These are phyloP conservation scores for Leucoraja erinaceus DNA, from an alignment of 2,113 vertebrate genomes.

Conservation along the genomic window DNA sequence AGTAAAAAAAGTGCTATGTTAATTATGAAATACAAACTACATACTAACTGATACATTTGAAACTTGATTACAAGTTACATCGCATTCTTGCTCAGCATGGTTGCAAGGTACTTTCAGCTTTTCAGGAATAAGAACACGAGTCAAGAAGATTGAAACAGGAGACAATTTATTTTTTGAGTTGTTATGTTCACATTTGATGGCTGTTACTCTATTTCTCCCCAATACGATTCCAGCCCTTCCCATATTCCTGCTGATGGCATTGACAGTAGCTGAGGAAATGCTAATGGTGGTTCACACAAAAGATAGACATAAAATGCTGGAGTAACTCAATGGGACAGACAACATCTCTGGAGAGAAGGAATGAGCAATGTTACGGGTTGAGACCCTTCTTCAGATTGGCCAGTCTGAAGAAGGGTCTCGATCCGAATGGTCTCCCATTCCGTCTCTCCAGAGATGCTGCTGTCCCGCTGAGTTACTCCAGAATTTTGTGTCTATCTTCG, in stretches of 20 bases:
- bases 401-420: too few relatives aligned
- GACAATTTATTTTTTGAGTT: too few relatives aligned
- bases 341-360: too few relatives aligned
- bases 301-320: too few relatives aligned
- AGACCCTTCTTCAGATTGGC: too few relatives aligned
- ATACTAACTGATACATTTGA: neutral
- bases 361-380: too few relatives aligned
- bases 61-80: neutral
- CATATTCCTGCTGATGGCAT: neutral
- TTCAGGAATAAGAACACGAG: neutral
- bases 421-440: too few relatives aligned
- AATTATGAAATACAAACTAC: neutral
- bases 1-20: neutral
- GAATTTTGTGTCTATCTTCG: too few relatives aligned
- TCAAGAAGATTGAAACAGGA: too few relatives aligned
- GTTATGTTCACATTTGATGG: neutral
- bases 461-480: too few relatives aligned
- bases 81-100: neutral
- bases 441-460: too few relatives aligned
- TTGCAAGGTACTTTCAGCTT: neutral
- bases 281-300: neutral
- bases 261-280: neutral
- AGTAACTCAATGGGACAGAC: too few relatives aligned
- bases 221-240: neutral
- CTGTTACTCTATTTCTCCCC: neutral